A percentile compares a stretch with the other conserved stretches of the same genome.
Evolutionary conservation across 2,113 vertebrate genomes (phyloP).

Genomic region (Cathartes aura): DNA sequence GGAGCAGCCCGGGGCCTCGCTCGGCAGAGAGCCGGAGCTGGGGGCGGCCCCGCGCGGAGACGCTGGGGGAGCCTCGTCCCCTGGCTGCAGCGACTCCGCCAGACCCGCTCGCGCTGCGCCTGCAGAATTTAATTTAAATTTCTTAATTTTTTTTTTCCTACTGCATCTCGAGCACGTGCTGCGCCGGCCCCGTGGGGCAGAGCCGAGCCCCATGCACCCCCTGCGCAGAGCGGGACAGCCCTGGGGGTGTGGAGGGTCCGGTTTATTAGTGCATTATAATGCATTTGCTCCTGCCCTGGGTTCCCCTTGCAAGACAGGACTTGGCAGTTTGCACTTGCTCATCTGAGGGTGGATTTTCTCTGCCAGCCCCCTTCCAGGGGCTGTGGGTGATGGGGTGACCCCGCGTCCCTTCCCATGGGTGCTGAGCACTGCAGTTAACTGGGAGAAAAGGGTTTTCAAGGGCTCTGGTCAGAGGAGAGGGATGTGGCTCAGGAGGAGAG

Average conservation of each 20-base stretch:
- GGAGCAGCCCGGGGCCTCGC: neutral
- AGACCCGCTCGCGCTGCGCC: neutral
- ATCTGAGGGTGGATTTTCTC: neutral
- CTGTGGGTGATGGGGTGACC: neutral
- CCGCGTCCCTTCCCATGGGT: neutral
- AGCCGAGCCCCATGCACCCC: neutral
- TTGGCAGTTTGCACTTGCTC: neutral
- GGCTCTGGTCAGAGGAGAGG: neutral
- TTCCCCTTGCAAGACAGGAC: neutral
- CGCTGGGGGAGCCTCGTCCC: neutral
- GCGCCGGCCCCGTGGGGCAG: fast-evolving
- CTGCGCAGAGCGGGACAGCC: fast-evolving
- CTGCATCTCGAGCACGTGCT: fast-evolving
- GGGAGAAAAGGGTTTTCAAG: neutral
- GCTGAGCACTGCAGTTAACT: neutral
- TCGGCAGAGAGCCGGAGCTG: neutral
- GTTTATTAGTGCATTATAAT: neutral
- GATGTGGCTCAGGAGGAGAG: neutral
- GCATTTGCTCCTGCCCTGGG: neutral
- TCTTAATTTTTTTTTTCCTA: neutral
- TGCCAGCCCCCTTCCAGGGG: neutral
- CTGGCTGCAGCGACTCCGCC: neutral
- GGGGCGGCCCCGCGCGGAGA: neutral
- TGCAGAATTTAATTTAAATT: neutral
- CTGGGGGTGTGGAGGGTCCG: fast-evolving